Percentiles rank a stretch among this genome's conserved stretches.
Conservation (phyloP, 2,888 invertebrate genomes). For the Loripinus fragilis region DNA sequence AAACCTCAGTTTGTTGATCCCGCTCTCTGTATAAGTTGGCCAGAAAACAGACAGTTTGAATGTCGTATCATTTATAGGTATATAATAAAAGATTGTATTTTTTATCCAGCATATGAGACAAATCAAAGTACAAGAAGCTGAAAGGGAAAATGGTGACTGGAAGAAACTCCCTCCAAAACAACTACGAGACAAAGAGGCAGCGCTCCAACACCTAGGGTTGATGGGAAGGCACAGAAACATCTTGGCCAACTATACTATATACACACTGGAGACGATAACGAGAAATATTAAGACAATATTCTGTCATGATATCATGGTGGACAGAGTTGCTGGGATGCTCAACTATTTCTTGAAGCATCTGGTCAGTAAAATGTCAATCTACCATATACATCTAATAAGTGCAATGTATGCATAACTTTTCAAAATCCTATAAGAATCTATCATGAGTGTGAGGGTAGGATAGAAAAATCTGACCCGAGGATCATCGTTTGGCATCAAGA, state of each 20-base stretch:
- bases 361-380: slow-evolving; percentile 84
- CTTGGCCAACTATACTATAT: slow-evolving; percentile 94
- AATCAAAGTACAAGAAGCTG: slow-evolving; percentile 91
- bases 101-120: slow-evolving; percentile 88
- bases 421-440: too few relatives aligned
- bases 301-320: slow-evolving; percentile 95
- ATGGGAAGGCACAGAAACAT: slow-evolving; percentile 95
- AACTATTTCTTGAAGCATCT: slow-evolving; percentile 96
- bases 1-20: too few relatives aligned
- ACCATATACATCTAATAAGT: too few relatives aligned
- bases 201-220: slow-evolving; percentile 88
- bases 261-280: slow-evolving; percentile 87
- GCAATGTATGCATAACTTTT: too few relatives aligned
- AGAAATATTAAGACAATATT: slow-evolving; percentile 87
- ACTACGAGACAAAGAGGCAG: slow-evolving; percentile 86
- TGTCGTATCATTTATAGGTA: too few relatives aligned
- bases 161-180: slow-evolving; percentile 88
- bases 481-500: too few relatives aligned
- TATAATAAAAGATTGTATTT: not conserved
- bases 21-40: too few relatives aligned
- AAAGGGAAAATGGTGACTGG: slow-evolving; percentile 90
- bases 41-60: too few relatives aligned
- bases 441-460: too few relatives aligned
- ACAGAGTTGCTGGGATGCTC: slow-evolving; percentile 96
- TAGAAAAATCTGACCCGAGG: too few relatives aligned